These are phyloP conservation scores for Drosophila vallismaia DNA, from an alignment of 2,888 invertebrate genomes.

Conservation along the genomic window DNA sequence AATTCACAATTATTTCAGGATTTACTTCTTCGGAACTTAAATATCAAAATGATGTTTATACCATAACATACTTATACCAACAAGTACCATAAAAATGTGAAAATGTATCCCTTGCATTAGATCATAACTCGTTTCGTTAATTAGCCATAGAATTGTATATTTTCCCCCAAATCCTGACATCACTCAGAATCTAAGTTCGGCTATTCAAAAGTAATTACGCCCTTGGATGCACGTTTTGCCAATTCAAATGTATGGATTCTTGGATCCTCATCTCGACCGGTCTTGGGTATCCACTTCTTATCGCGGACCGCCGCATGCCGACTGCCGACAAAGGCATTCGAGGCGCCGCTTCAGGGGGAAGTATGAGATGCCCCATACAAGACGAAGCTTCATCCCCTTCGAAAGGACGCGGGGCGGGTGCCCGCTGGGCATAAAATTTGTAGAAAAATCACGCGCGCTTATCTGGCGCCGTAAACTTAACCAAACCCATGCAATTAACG, in stretches of 20 bases:
- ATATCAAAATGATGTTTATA: too few species aligned
- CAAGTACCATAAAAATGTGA: too few species aligned
- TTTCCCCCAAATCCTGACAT: constrained; percentile 12
- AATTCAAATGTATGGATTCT: constrained; percentile 57
- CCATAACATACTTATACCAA: too few species aligned
- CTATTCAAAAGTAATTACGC: constrained; percentile 70
- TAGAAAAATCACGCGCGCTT: constrained; percentile 82
- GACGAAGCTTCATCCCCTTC: constrained; percentile 50
- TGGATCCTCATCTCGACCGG: constrained; percentile 33
- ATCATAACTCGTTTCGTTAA: not conserved
- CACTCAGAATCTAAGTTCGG: constrained; percentile 69
- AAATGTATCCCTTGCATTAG: not conserved
- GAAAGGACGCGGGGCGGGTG: constrained; percentile 27
- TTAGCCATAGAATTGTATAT: not conserved
- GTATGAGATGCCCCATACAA: constrained; percentile 43
- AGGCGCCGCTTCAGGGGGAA: constrained; percentile 40
- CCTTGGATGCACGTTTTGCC: constrained; percentile 76
- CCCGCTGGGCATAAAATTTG: constrained; percentile 73
- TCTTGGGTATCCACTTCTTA: constrained; percentile 52
- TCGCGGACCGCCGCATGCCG: constrained; percentile 47
- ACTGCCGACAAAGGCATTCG: constrained; percentile 34
- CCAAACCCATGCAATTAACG: constrained; percentile 81
- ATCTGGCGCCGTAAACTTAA: constrained; percentile 66
- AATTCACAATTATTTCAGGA: too few species aligned
- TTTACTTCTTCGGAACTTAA: too few species aligned